Base-by-base conservation (phyloP, 2,888 invertebrate genomes). In the Epiblema foenella region DNA sequence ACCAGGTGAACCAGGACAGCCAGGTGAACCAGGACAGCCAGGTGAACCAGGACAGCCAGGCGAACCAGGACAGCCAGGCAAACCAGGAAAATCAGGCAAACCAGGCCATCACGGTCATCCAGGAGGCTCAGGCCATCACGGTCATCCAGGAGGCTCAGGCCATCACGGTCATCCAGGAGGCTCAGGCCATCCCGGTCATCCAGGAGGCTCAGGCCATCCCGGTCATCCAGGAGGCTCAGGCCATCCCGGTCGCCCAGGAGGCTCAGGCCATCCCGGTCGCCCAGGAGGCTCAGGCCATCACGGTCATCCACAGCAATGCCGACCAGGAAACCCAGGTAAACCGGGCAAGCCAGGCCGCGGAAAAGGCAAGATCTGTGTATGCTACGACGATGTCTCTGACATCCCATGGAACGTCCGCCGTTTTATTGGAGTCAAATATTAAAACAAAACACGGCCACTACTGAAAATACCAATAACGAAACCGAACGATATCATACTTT, bases 331-430 rank as follows among this genome's bases (percentile, higher is more conserved):
- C 0, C 24, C 52, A 5, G 42, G 42, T 11, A 57, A 49, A 10
- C 54, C 42, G 17, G n/a, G 39, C 5, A 57, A 33, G 7, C 54
- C 42, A 33, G 42, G 42, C 15, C 20, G 33, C 5, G 37, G 58
- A 12, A 57, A 51, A 15, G 68, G 60, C 54, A 68, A 68, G 54
- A 51, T 68, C 10, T 68, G 68, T 33, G 46, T 62, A n/a, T 68
- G 68, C 62, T 68, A 56, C 10, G 62, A 68, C 7, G 54, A 54
- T 12, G 4, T 68, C n/a, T 5, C 7, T 7, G 68, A 68, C 5
- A 68, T 68, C 18, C 68, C 68, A 2, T 68, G 56, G 60, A 62
- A 56, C 29, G 46, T 68, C 0, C 68, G 68, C 18, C 29, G 46
- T 2, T 1, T 10, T 1, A 9, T 62, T 0, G 68, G 56, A 15